Conservation (phyloP, 1,140 invertebrate genomes). For the Panagrolaimus sp. region DNA sequence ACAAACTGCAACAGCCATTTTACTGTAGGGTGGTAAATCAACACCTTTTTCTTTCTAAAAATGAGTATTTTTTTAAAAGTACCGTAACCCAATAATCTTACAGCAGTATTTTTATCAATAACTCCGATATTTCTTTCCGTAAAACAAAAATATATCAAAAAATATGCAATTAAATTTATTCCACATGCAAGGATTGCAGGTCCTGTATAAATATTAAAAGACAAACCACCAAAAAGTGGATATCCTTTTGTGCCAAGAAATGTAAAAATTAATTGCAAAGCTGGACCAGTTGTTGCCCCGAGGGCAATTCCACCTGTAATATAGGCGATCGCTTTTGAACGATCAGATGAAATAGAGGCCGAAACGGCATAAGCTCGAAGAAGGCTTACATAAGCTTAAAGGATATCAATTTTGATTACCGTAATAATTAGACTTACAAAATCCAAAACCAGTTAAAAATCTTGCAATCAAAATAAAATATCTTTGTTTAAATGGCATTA, state of each 20-base stretch:
- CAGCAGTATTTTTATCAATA: not conserved
- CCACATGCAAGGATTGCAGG: not conserved
- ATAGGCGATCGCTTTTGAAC: constrained; percentile 35
- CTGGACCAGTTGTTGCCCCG: constrained; percentile 29
- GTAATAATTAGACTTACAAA: too few species aligned
- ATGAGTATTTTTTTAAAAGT: not conserved
- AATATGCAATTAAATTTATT: not conserved
- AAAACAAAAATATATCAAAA: not conserved
- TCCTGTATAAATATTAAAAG: not conserved
- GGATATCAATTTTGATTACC: too few species aligned
- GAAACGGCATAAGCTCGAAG: constrained; percentile 26
- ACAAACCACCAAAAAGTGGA: not conserved
- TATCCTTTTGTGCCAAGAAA: constrained; percentile 25
- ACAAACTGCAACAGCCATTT: constrained; percentile 37
- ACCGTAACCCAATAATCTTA: too few species aligned
- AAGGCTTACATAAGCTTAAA: too few species aligned
- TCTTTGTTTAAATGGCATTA: too few species aligned
- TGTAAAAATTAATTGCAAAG: constrained; percentile 27
- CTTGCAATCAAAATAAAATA: too few species aligned
- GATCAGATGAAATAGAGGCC: constrained; percentile 30
- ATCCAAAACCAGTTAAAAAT: too few species aligned
- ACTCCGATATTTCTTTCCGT: not conserved
- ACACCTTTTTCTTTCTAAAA: constrained; percentile 11
- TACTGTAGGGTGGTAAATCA: constrained; percentile 37
- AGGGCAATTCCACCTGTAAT: constrained; percentile 36